Percentiles rank a stretch among this genome's conserved stretches.
These are phyloP conservation scores for Girardinichthys multiradiatus DNA, from an alignment of 2,113 vertebrate species.

Conservation along the genomic window DNA sequence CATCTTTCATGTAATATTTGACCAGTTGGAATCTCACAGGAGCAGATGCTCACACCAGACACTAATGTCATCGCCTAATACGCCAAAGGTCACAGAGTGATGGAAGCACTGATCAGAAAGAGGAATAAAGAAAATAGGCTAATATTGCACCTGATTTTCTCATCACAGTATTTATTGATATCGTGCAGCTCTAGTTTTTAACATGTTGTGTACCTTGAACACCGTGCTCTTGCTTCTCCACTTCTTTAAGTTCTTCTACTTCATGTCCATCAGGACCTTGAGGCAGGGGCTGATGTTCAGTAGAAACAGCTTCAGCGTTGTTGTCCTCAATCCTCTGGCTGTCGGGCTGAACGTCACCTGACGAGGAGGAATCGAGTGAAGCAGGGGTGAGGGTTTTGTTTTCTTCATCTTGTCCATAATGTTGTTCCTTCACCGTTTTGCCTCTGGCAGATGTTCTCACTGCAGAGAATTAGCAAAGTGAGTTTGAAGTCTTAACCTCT, in stretches of 20 bases:
- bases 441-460: constrained; percentile 12
- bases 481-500: not conserved
- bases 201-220: constrained; percentile 25
- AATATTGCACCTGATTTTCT: no score
- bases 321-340: not conserved
- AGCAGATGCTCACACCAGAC: no score
- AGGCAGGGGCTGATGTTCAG: rapidly evolving
- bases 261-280: not conserved
- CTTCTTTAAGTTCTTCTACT: not conserved
- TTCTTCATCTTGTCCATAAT: not conserved
- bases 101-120: no score
- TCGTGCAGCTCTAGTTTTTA: not conserved
- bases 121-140: no score
- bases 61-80: no score
- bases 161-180: no score
- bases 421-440: not conserved
- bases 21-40: no score
- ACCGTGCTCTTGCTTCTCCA: not conserved
- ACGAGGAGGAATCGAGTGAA: not conserved
- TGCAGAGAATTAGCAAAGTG: not conserved
- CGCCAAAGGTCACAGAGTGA: no score
- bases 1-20: no score
- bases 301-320: not conserved
- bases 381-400: not conserved
- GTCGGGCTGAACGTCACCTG: not conserved